Conservation (phyloP, 2,113 vertebrate genomes). For the Syngnathus scovelli region DNA sequence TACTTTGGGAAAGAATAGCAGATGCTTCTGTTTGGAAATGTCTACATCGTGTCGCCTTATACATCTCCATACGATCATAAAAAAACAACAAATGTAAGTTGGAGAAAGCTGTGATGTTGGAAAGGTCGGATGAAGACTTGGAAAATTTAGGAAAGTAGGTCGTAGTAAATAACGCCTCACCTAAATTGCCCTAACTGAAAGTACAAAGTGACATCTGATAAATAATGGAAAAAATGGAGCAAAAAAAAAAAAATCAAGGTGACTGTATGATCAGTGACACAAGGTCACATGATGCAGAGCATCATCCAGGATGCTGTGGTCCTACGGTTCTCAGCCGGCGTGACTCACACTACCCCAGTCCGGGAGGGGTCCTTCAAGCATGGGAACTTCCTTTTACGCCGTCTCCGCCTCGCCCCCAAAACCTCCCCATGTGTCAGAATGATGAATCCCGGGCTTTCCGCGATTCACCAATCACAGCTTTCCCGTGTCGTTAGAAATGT, state of each 20-base stretch:
- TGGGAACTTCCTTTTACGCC: conserved; percentile 55
- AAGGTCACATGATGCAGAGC: conserved; percentile 57
- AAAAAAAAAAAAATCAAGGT: not conserved
- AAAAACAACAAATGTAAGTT: not conserved
- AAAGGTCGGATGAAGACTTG: not conserved
- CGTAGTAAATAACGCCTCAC: too few relatives aligned
- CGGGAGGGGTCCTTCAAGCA: conserved; percentile 32
- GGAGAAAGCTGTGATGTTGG: not conserved
- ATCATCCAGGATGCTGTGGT: conserved; percentile 55
- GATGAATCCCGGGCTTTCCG: conserved; percentile 36
- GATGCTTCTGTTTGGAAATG: conserved; percentile 30
- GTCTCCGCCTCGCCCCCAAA: conserved; percentile 33
- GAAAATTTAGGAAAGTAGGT: too few relatives aligned
- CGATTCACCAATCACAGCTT: conserved; percentile 28
- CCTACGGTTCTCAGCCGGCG: conserved; percentile 50
- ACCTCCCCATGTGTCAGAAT: conserved; percentile 35
- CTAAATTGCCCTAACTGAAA: too few relatives aligned
- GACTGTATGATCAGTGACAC: conserved; percentile 43
- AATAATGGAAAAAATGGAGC: not conserved
- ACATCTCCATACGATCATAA: conserved; percentile 14
- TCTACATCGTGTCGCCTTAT: conserved; percentile 18
- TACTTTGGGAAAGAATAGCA: conserved; percentile 49
- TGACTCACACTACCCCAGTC: conserved; percentile 47
- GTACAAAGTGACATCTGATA: too few relatives aligned
- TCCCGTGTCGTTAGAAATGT: conserved; percentile 30